Percentiles rank a stretch among this genome's conserved stretches.
These are phyloP conservation scores for Etheostoma perlongum DNA, from an alignment of 2,797 vertebrate species.

Conservation along the genomic window DNA sequence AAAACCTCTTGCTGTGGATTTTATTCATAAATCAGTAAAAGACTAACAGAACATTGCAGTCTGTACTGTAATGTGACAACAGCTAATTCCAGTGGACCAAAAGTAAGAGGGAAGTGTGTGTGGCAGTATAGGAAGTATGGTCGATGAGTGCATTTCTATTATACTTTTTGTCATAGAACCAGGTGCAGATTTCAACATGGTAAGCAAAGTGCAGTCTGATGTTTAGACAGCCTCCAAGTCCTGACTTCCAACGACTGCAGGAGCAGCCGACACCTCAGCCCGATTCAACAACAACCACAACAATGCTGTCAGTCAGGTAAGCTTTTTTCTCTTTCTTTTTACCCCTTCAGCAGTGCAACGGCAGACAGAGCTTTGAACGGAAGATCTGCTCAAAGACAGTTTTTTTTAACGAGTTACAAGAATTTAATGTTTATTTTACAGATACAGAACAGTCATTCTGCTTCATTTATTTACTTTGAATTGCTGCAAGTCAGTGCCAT, in stretches of 20 bases:
- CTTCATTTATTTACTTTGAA: conserved; percentile 84
- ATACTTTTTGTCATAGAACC: conserved; percentile 32
- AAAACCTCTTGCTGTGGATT: not conserved
- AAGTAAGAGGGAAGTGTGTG: conserved; percentile 29
- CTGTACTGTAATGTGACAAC: not conserved
- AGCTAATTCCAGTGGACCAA: not conserved
- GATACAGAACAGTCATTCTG: conserved; percentile 86
- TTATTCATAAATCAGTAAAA: not conserved
- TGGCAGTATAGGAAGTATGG: conserved; percentile 23
- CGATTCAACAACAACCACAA: conserved; percentile 53
- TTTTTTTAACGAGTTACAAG: conserved; percentile 80
- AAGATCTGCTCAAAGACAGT: conserved; percentile 65
- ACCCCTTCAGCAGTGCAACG: conserved; percentile 22
- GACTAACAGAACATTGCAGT: not conserved
- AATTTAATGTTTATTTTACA: conserved; percentile 90
- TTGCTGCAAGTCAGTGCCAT: conserved; percentile 87
- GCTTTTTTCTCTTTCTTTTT: conserved; percentile 10
- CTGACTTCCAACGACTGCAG: conserved; percentile 34
- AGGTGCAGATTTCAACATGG: conserved; percentile 68
- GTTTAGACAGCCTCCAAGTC: conserved; percentile 67
- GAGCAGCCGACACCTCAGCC: conserved; percentile 36
- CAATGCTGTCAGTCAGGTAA: conserved; percentile 65
- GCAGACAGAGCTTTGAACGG: conserved; percentile 52
- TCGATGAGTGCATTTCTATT: conserved; percentile 16
- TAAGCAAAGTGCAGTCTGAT: conserved; percentile 45